Base-by-base conservation (phyloP, 2,113 vertebrate genomes). In the Ceyx cyanopectus region DNA sequence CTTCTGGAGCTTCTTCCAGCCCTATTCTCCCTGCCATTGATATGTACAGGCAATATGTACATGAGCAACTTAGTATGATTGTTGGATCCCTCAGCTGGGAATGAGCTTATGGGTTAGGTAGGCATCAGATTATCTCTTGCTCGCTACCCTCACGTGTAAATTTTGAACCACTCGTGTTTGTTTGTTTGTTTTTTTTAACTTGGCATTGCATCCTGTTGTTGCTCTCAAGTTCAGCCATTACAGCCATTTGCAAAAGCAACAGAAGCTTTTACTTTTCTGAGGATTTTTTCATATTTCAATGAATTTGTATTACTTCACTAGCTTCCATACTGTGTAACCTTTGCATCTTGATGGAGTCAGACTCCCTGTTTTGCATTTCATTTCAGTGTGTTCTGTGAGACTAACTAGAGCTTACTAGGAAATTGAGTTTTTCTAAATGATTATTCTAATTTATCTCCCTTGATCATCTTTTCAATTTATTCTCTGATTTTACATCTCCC, bases 381-480 rank as follows among this genome's bases (percentile, higher is more conserved):
- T 87, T 95, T 96, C 43, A 70, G 81, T 91, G 79, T 68, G 18
- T 96, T 97, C 65, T 93, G 87, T 80, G 89, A 96, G 91, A 87
- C 72, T 62, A 82, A 87, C 69, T 94, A 95, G 80, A 95, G 87
- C 77, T 93, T 95, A 81, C 63, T 90, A 93, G 92, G 92, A 96
- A 96, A 97, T 74, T 43, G 77, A 93, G 51, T 94, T 94, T 94
- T 93, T 89, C 84, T 50, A 16, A 81, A 45, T 95, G 1, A 79
- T 90, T 97, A 96, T 97, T 95, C 82, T 96, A 92, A 96, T 87
- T 86, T 93, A 95, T 85, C 34, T 87, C 77, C 62, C 32, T 70
- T 63, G 41, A 87, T 89, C 92, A 58, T 60, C 61, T 96, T 97
- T 97, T 96, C 81, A 22, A 60, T 88, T 96, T 91, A 18, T 90